These are phyloP conservation scores for Tetranychus cinnabarinus DNA, from an alignment of 1,140 invertebrate genomes.

Conservation along the genomic window DNA sequence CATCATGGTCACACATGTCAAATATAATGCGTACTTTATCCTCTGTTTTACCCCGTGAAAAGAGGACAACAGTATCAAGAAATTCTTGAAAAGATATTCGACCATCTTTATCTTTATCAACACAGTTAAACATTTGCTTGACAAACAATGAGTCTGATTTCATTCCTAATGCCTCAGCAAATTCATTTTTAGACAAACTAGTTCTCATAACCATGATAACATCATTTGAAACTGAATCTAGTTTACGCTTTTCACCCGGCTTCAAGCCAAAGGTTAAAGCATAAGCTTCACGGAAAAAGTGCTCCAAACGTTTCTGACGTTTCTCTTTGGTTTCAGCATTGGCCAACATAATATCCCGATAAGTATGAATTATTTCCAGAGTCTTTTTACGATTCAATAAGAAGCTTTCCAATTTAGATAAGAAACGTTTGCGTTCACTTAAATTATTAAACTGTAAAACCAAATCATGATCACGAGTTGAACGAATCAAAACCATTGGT, in stretches of 20 bases:
- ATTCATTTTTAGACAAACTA: constrained; percentile 76
- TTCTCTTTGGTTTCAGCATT: constrained; percentile 88
- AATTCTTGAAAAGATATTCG: constrained; percentile 95
- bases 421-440: constrained; percentile 55
- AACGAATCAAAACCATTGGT: constrained; percentile 57
- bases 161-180: constrained; percentile 91
- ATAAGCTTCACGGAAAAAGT: constrained; percentile 96
- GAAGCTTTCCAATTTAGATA: constrained; percentile 67
- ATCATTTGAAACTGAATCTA: constrained; percentile 51
- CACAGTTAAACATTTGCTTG: constrained; percentile 95
- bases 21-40: constrained; percentile 92
- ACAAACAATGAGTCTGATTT: constrained; percentile 87
- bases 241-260: constrained; percentile 29
- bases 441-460: constrained; percentile 76
- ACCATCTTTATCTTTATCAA: constrained; percentile 84
- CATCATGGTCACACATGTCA: constrained; percentile 94
- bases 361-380: constrained; percentile 36
- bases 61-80: constrained; percentile 71
- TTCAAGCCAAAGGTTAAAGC: constrained; percentile 34
- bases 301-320: constrained; percentile 72
- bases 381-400: constrained; percentile 55
- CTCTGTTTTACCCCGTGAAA: constrained; percentile 48
- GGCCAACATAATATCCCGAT: constrained; percentile 61
- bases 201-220: constrained; percentile 77
- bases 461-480: constrained; percentile 79